Evolutionary conservation across 2,888 invertebrate species (phyloP), one percentile per base, ranked within the genome.

Genomic region (Noctua janthe): DNA sequence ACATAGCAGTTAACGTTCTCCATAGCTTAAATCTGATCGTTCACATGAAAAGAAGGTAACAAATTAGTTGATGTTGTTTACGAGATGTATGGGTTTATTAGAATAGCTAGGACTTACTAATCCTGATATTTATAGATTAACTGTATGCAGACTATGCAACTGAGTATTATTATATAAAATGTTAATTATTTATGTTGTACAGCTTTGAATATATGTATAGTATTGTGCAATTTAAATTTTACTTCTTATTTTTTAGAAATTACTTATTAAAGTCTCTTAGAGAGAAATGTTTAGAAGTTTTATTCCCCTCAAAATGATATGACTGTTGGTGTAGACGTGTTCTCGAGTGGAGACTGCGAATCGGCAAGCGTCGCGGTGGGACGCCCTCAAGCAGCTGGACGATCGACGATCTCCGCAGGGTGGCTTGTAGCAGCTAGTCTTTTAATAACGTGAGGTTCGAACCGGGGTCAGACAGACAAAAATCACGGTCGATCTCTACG

Each of bases 211-310:
- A 83, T 86, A 87, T 90, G 82, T 89, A 85, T 90, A 88, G 88
- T 91, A 88, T 92, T 92, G 90, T 92, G 90, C 87, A 91, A 92
- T 92, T 88, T 78, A 85, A 90, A 89, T 86, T 90, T 90, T 88
- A 91, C 90, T 92, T 91, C 86, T 91, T 86, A 74, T 83, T 77
- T 82, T 88, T 87, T 88, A 88, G 82, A 89, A 84, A 86, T 90
- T 87, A 83, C 62, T 71, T 89, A 91, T 82, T 91, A 91, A 93
- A 94, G 91, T 92, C 87, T 91, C 91, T 81, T 91, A 90, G 86
- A 87, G 80, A 73, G 64, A 71, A 59, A 72, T 23, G 47, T 13
- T 47, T 13, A 47, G 74, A 35, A 67, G 87, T 91, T 92, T 91
- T 89, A 91, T 90, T 92, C n/a, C 39, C 10, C 67, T 56, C 29